phyloP scores from a whole-genome alignment of 2,888 invertebrate genomes.

The Erannis defoliaria region DNA sequence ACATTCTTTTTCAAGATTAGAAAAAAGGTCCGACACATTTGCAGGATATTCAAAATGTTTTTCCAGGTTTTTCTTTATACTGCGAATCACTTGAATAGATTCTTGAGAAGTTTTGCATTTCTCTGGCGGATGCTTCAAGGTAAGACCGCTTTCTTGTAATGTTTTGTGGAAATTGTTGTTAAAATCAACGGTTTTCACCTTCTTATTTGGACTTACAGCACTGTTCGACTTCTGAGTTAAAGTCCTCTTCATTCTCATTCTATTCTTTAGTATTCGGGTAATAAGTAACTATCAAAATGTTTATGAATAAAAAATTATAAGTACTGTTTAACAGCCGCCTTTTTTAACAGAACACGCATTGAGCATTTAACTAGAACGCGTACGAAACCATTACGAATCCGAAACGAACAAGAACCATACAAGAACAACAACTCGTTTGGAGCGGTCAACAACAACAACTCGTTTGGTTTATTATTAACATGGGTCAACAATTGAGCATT shows the following conservation, averaged over 20 bases:
- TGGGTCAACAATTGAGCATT: no score
- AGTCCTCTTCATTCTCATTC: slow-evolving; percentile 46
- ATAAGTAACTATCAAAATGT: neutral
- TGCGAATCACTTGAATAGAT: slow-evolving; percentile 79
- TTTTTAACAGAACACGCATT: no score
- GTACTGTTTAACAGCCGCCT: no score
- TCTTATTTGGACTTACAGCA: slow-evolving; percentile 57
- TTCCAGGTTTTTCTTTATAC: slow-evolving; percentile 64
- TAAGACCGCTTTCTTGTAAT: slow-evolving; percentile 69
- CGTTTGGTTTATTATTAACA: no score
- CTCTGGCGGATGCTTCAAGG: slow-evolving; percentile 66
- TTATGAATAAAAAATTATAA: neutral
- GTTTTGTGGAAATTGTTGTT: slow-evolving; percentile 62
- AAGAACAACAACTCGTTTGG: no score
- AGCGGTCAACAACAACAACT: no score
- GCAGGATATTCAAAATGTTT: slow-evolving; percentile 82
- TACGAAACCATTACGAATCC: no score
- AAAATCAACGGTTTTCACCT: slow-evolving; percentile 51
- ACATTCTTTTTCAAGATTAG: slow-evolving; percentile 57
- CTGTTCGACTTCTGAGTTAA: slow-evolving; percentile 51
- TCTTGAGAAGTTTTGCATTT: slow-evolving; percentile 70
- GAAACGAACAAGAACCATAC: no score
- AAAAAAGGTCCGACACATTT: slow-evolving; percentile 84
- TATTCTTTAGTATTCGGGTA: neutral
- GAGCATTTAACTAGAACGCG: no score